Evolutionary conservation across 2,888 invertebrate genomes (phyloP), one percentile per base, ranked within the genome.

Genomic region (Patella pellucida): DNA sequence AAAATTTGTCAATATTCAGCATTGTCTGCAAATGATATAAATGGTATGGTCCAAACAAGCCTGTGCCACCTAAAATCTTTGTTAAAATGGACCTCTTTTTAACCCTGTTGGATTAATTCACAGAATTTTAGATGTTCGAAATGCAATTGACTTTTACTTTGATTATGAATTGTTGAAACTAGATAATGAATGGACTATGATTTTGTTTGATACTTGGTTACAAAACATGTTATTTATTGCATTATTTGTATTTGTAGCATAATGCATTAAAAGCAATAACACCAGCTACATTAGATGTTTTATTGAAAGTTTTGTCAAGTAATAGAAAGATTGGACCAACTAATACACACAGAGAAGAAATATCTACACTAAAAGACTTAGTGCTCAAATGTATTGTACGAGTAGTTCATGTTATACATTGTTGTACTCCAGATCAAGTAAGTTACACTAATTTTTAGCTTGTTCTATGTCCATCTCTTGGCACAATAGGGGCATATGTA

Each of bases 261-360:
- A 94, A 94, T 92, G 93, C 93, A 68, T 90, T 93, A 88, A 91
- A 92, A 80, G 93, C 93, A 69, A 93, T 94, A 79, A 93, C 93
- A 82, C 94, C 94, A 19, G 93, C 94, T 27, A 94, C 93, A 15
- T 92, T 93, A 72, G 93, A 93, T 78, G 91, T 93, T 75, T 88
- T 94, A 72, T 92, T 93, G 85, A 91, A 91, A 82, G 91, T 93
- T n/a, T 90, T 93, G 83, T 78, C 85, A 0, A 73, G 80, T 0
- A 74, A 52, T 23, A 74, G 83, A 14, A 31, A 67, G 51, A 76
- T 81, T 11, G 82, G 82, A 70, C 84, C 86, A 27, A 83, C 84
- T 68, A 85, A 85, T 79, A 83, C 83, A 71, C 81, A 81, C 67
- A 72, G 83, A 52, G 80, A 80, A 67, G 92, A 92, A 80, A 89